These are phyloP conservation scores for Ormyrus pomaceus DNA, from an alignment of 2,888 invertebrate species.

Conservation along the genomic window DNA sequence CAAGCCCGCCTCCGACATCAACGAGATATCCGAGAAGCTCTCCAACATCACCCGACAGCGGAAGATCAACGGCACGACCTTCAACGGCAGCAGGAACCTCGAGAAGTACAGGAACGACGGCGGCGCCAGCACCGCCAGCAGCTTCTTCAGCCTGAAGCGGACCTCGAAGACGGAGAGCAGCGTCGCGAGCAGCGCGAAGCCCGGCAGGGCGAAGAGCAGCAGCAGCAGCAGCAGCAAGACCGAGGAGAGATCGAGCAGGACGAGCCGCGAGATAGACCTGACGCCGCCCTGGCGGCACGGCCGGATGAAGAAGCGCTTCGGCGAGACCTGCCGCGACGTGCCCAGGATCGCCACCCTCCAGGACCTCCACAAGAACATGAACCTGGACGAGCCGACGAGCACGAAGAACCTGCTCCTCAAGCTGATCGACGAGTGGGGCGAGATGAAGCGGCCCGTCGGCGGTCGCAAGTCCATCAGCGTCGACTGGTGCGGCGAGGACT, in stretches of 20 bases:
- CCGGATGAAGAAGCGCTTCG: constrained; percentile 68
- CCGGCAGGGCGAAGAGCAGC: not conserved
- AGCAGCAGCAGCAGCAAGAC: constrained; percentile 1
- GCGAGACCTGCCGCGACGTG: constrained; percentile 72
- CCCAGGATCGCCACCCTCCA: constrained; percentile 70
- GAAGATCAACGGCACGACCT: constrained; percentile 71
- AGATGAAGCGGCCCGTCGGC: constrained; percentile 76
- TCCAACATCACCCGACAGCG: constrained; percentile 67
- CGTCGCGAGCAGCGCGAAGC: not conserved
- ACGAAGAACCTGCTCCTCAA: constrained; percentile 87
- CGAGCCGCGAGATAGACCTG: constrained; percentile 65
- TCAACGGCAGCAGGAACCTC: constrained; percentile 67
- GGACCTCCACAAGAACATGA: constrained; percentile 69
- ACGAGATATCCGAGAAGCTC: constrained; percentile 71
- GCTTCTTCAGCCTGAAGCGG: constrained; percentile 23
- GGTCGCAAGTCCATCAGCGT: constrained; percentile 83
- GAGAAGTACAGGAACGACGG: constrained; percentile 45
- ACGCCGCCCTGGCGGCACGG: constrained; percentile 71
- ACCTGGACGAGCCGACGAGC: constrained; percentile 73
- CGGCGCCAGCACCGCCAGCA: constrained; percentile 1
- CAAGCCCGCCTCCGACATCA: constrained; percentile 47
- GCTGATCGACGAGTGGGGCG: constrained; percentile 87
- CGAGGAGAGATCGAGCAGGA: not conserved
- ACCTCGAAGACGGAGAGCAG: constrained; percentile 4
- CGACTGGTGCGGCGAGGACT: constrained; percentile 85